These are phyloP conservation scores for Telmatochromis sp. DNA, from an alignment of 2,113 vertebrate genomes.

Conservation along the genomic window DNA sequence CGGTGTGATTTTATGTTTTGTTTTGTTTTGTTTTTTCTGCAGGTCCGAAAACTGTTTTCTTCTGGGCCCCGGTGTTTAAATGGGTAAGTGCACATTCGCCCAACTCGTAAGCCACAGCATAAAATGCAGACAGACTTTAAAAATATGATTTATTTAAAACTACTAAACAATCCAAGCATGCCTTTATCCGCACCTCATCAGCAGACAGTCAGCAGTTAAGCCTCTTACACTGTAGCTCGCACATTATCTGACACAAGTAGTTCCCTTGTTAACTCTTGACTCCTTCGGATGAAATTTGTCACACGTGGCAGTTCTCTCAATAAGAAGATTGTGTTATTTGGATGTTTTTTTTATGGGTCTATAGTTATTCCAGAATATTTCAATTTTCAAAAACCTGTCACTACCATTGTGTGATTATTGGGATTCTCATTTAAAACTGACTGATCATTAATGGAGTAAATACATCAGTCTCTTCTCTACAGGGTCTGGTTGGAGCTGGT, in stretches of 20 bases:
- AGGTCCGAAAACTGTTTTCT: slow-evolving; percentile 98
- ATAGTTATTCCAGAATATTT: background rate
- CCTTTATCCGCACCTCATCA: background rate
- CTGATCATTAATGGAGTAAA: background rate
- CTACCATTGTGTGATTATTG: background rate
- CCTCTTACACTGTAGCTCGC: background rate
- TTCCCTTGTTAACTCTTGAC: background rate
- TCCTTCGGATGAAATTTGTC: background rate
- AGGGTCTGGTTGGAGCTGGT: slow-evolving; percentile 90
- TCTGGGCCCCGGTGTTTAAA: slow-evolving; percentile 99
- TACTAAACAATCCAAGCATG: background rate
- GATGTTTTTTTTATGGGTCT: background rate
- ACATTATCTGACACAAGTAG: background rate
- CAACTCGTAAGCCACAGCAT: background rate
- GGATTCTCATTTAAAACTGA: background rate
- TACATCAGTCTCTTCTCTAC: background rate
- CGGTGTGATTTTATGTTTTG: background rate
- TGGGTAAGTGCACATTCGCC: slow-evolving; percentile 77
- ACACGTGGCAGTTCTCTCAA: background rate
- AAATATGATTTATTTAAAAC: background rate
- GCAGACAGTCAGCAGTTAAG: background rate
- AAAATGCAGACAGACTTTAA: background rate
- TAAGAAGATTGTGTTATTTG: background rate
- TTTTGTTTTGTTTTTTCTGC: background rate
- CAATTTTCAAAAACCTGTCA: background rate